phyloP scores from a whole-genome alignment of 2,888 invertebrate genomes.

The Synanthedon myopaeformis region DNA sequence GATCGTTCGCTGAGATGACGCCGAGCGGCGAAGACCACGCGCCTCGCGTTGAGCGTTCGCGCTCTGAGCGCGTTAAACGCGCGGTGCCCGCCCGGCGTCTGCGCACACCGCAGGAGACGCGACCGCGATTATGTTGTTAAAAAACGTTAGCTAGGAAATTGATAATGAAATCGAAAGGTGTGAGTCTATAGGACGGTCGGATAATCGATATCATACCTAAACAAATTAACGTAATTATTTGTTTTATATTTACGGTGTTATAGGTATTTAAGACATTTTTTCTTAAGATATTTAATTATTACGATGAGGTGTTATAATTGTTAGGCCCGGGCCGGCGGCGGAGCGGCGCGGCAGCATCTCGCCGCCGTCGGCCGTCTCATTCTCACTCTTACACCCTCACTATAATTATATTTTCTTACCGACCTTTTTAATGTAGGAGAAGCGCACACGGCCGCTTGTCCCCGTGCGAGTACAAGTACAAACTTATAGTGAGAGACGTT shows the following conservation, averaged over 20 bases:
- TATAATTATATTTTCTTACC: conserved; percentile 69
- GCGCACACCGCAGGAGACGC: conserved; percentile 40
- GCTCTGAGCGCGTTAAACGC: conserved; percentile 4
- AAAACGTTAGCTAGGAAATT: conserved; percentile 69
- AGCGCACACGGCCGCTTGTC: conserved; percentile 66
- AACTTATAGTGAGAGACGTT: conserved; percentile 59
- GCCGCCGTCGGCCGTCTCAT: conserved; percentile 55
- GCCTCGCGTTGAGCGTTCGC: conserved; percentile 6
- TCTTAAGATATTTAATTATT: conserved; percentile 70
- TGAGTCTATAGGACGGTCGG: conserved; percentile 67
- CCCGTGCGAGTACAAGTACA: conserved; percentile 63
- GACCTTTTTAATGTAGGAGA: conserved; percentile 64
- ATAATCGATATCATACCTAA: conserved; percentile 67
- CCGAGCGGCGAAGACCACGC: conserved; percentile 11
- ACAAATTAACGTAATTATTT: conserved; percentile 70
- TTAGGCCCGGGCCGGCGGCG: conserved; percentile 59
- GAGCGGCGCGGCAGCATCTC: conserved; percentile 28
- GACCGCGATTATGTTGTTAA: conserved; percentile 65
- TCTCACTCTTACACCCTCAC: conserved; percentile 65
- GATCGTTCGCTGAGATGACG: conserved; percentile 49
- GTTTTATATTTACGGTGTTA: conserved; percentile 71
- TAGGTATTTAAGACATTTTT: conserved; percentile 71
- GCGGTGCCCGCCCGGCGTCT: conserved; percentile 2
- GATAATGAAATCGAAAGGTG: conserved; percentile 69
- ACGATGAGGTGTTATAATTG: conserved; percentile 66